Conservation (phyloP, 1,140 invertebrate species). For the Fopius arisanus region DNA sequence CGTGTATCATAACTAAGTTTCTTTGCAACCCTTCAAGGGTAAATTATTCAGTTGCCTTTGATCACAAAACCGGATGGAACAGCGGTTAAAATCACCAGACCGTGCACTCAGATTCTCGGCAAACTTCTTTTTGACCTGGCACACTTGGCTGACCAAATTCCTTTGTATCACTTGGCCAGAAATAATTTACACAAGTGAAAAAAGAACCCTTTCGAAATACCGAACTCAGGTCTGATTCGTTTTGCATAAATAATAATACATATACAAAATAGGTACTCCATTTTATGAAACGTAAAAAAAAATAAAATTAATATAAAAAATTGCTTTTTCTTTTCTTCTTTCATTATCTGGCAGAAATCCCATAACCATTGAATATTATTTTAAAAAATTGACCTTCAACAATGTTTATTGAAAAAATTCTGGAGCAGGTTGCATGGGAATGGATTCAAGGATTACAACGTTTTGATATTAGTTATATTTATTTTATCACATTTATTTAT, state of each 20-base stretch:
- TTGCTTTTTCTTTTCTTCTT: no score
- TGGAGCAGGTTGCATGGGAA: no score
- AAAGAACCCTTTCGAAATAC: not conserved
- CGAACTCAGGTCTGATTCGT: not conserved
- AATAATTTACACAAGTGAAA: not conserved
- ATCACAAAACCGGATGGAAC: not conserved
- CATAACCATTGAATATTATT: no score
- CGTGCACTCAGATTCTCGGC: not conserved
- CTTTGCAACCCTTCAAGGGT: not conserved
- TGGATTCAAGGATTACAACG: no score
- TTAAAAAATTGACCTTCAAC: no score
- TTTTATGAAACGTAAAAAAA: no score
- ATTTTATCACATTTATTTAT: no score
- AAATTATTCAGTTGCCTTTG: not conserved
- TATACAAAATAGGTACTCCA: no score
- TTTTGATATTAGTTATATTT: no score
- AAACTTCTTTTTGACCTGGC: not conserved
- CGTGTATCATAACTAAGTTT: not conserved
- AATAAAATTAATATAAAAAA: no score
- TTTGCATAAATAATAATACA: not conserved
- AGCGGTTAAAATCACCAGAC: not conserved
- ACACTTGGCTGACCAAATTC: not conserved
- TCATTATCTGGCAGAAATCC: no score
- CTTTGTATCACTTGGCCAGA: not conserved
- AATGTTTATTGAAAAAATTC: no score